Percentiles rank a stretch among this genome's conserved stretches.
These are phyloP conservation scores for Xylota segnis DNA, from an alignment of 2,888 invertebrate genomes.

Conservation along the genomic window DNA sequence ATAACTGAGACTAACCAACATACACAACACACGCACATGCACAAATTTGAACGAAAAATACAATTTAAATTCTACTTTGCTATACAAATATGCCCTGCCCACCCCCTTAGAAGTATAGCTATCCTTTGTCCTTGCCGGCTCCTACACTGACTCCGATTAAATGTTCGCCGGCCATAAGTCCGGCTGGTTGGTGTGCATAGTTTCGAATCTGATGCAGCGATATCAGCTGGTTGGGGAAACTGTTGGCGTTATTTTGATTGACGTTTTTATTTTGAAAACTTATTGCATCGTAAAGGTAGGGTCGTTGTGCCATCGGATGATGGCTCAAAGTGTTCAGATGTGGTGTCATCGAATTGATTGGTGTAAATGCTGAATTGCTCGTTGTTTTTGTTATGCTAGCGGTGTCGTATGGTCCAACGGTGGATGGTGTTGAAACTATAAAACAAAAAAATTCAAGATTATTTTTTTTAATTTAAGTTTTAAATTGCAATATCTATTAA, in stretches of 20 bases:
- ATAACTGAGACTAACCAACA: conserved; percentile 48
- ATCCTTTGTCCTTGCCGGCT: conserved; percentile 84
- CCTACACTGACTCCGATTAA: conserved; percentile 86
- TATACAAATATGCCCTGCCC: conserved; percentile 8
- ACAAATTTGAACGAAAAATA: conserved; percentile 26
- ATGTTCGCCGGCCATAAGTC: conserved; percentile 89
- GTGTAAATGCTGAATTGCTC: conserved; percentile 96
- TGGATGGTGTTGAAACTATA: conserved; percentile 82
- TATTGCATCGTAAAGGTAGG: conserved; percentile 96
- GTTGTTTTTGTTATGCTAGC: conserved; percentile 86
- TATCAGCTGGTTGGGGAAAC: conserved; percentile 96
- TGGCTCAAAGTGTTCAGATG: conserved; percentile 90
- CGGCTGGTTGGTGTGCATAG: conserved; percentile 95
- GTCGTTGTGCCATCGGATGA: conserved; percentile 89
- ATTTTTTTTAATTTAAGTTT: conserved; percentile 7
- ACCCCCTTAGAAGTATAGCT: conserved; percentile 83
- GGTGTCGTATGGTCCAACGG: conserved; percentile 85
- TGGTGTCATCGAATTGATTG: conserved; percentile 93
- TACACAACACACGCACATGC: conserved; percentile 23
- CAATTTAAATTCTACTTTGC: conserved; percentile 32
- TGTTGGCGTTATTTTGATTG: conserved; percentile 86
- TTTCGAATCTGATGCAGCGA: conserved; percentile 98
- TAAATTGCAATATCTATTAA: not conserved
- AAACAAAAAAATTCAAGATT: conserved; percentile 5
- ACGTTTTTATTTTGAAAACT: conserved; percentile 92